Conservation (phyloP, 1,140 invertebrate species). For the Ips typographus region DNA sequence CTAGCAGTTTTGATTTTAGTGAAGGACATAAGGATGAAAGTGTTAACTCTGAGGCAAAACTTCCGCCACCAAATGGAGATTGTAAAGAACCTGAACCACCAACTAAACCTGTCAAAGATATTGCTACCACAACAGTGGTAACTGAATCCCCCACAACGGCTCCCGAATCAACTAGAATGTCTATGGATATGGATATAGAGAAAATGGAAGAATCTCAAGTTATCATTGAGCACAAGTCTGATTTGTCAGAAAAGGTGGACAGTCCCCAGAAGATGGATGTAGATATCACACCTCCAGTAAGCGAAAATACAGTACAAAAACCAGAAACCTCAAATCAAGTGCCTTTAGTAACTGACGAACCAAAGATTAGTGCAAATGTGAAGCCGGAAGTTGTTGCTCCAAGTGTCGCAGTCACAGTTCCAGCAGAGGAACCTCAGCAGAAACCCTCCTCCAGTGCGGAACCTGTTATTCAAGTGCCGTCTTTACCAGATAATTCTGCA, state of each 20-base stretch:
- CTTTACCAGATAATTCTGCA: too few species aligned
- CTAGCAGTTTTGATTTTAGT: conserved; percentile 27
- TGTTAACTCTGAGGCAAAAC: conserved; percentile 49
- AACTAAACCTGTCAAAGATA: conserved; percentile 9
- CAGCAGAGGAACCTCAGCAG: too few species aligned
- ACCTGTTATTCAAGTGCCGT: too few species aligned
- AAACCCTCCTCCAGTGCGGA: too few species aligned
- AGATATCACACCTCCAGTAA: too few species aligned
- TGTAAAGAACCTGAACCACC: background rate
- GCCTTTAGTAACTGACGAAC: background rate
- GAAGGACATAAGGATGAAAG: conserved; percentile 52
- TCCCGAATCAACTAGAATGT: conserved; percentile 38
- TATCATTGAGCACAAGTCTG: conserved; percentile 19
- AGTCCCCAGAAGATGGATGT: too few species aligned
- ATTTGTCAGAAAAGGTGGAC: background rate
- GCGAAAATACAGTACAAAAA: background rate
- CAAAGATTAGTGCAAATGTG: too few species aligned
- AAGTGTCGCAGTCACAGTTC: too few species aligned
- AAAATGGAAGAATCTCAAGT: conserved; percentile 35
- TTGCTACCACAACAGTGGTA: conserved; percentile 36
- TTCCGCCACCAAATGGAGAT: background rate
- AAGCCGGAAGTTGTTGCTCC: too few species aligned
- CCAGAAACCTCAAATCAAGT: background rate
- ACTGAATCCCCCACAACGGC: background rate
- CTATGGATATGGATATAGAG: conserved; percentile 46